A percentile compares a stretch with the other conserved stretches of the same genome.
Evolutionary conservation across 2,888 invertebrate species (phyloP).

Genomic region (Vannuccia rotundouncinata): DNA sequence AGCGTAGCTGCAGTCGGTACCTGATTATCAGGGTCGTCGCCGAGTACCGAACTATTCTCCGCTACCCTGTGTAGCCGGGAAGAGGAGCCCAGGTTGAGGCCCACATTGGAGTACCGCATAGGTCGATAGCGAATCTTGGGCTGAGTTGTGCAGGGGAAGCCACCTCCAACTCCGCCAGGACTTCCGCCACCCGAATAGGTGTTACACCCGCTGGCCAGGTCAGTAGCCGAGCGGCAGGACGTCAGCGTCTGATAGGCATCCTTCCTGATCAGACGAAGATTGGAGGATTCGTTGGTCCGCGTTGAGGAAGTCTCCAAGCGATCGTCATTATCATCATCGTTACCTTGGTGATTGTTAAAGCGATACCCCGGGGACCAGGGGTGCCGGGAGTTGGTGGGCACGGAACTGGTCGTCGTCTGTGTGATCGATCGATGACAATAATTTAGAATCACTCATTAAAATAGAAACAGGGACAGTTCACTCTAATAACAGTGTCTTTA

Average conservation of each 20-base stretch:
- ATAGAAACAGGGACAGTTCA: no score
- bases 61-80: not conserved
- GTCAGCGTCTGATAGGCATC: not conserved
- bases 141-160: not conserved
- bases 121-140: slow-evolving; percentile 1
- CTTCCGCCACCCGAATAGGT: not conserved
- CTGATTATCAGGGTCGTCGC: not conserved
- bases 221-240: not conserved
- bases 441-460: no score
- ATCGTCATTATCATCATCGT: not conserved
- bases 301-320: not conserved
- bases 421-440: no score
- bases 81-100: not conserved
- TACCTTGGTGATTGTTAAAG: not conserved
- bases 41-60: not conserved
- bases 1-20: not conserved
- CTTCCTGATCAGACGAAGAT: not conserved
- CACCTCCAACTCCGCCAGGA: not conserved
- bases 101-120: not conserved
- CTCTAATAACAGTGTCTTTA: no score
- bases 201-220: not conserved
- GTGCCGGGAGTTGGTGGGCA: not conserved
- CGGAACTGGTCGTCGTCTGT: not conserved
- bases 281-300: not conserved
- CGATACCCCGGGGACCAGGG: not conserved